Evolutionary conservation across 2,888 invertebrate genomes (phyloP).

Genomic region (Schizotus pectinicornis): DNA sequence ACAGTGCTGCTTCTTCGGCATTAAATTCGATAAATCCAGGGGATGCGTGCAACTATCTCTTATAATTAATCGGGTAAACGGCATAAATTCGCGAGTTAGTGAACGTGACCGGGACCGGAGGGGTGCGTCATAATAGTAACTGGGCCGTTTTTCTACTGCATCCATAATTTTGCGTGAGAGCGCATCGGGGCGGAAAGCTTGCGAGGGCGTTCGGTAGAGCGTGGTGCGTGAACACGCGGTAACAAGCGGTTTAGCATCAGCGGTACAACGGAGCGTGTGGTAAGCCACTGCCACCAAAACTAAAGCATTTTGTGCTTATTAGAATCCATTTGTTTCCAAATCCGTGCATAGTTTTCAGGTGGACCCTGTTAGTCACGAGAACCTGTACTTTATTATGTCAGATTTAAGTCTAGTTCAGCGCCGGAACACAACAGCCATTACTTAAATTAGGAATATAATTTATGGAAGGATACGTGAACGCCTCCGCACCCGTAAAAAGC

Average conservation of each 20-base stretch:
- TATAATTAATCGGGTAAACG: conserved; percentile 32
- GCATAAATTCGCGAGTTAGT: conserved; percentile 31
- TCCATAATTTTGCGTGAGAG: conserved; percentile 46
- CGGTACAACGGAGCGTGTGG: conserved; percentile 32
- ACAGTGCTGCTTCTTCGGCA: conserved; percentile 30
- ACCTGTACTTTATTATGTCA: conserved; percentile 27
- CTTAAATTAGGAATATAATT: conserved; percentile 25
- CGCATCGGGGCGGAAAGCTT: conserved; percentile 43
- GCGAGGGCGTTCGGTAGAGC: conserved; percentile 41
- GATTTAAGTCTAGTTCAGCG: conserved; percentile 8
- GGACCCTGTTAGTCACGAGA: conserved; percentile 24
- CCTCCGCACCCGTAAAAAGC: neutral
- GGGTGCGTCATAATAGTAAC: conserved; percentile 24
- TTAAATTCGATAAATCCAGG: neutral
- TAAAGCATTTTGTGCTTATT: conserved; percentile 40
- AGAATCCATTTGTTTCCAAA: conserved; percentile 29
- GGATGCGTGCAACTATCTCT: conserved; percentile 6
- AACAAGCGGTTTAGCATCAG: conserved; percentile 47
- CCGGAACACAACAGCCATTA: conserved; percentile 28
- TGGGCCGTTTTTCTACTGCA: conserved; percentile 41
- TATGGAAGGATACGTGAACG: conserved; percentile 18
- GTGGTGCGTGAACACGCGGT: conserved; percentile 47
- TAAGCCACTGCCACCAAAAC: conserved; percentile 35
- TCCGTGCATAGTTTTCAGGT: conserved; percentile 17
- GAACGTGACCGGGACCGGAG: conserved; percentile 7